phyloP scores from a whole-genome alignment of 2,797 vertebrate species.

The Etheostoma perlongum region DNA sequence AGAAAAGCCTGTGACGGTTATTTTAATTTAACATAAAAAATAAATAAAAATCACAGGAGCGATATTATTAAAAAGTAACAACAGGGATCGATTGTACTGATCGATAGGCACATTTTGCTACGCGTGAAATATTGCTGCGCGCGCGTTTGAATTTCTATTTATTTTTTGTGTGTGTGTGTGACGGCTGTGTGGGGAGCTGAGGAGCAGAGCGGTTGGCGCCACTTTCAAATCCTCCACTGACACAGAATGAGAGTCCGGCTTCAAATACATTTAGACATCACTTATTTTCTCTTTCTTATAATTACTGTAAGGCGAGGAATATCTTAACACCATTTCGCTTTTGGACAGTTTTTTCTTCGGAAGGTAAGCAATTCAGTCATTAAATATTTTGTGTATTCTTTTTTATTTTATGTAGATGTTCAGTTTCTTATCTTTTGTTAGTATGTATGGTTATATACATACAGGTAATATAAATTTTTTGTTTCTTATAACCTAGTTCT shows the following conservation, averaged over 20 bases:
- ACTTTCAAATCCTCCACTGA: slow-evolving; percentile 85
- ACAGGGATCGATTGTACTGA: slow-evolving; percentile 27
- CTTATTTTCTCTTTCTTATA: slow-evolving; percentile 46
- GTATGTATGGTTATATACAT: neutral
- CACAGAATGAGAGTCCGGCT: slow-evolving; percentile 78
- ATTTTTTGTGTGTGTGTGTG: slow-evolving; percentile 78
- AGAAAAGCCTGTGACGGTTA: slow-evolving; percentile 73
- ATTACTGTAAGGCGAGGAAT: slow-evolving; percentile 37
- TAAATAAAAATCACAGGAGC: slow-evolving; percentile 80
- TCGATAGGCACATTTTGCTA: slow-evolving; percentile 53
- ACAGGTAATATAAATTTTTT: accelerated
- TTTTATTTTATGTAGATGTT: no score
- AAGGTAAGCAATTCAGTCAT: slow-evolving; percentile 66
- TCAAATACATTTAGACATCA: slow-evolving; percentile 64
- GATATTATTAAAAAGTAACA: slow-evolving; percentile 44
- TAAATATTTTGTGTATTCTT: neutral
- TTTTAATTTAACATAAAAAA: slow-evolving; percentile 81
- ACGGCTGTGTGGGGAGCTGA: slow-evolving; percentile 69
- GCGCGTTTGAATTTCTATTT: slow-evolving; percentile 74
- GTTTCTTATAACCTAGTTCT: neutral
- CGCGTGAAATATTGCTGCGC: slow-evolving; percentile 47
- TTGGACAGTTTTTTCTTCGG: slow-evolving; percentile 30
- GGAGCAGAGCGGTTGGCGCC: slow-evolving; percentile 79
- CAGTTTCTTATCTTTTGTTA: neutral
- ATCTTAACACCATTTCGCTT: slow-evolving; percentile 12